These are phyloP conservation scores for Mesaphorura yosii DNA, from an alignment of 1,140 invertebrate genomes.

Conservation along the genomic window DNA sequence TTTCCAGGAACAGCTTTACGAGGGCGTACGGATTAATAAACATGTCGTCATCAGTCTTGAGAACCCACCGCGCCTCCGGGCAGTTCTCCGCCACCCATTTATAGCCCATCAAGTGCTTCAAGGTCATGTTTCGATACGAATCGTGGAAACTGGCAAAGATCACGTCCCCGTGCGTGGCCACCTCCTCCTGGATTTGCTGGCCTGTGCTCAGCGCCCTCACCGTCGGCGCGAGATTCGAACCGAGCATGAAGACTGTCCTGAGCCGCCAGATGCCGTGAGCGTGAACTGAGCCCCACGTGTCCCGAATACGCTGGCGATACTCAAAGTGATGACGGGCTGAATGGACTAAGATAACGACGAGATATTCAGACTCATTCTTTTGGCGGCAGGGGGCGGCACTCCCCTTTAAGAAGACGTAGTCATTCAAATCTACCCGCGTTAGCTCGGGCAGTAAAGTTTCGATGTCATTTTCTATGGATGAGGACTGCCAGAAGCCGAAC, in stretches of 20 bases:
- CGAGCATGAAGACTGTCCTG: not conserved
- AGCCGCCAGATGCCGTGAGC: not conserved
- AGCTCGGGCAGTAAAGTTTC: too few species aligned
- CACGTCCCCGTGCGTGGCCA: conserved; percentile 48
- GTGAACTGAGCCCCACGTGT: not conserved
- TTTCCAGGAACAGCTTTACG: conserved; percentile 46
- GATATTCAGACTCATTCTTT: too few species aligned
- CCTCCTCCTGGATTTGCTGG: not conserved
- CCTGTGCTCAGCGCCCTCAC: too few species aligned
- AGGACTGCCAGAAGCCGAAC: too few species aligned
- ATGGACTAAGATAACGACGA: too few species aligned
- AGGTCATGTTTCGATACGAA: conserved; percentile 70
- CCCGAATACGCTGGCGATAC: not conserved
- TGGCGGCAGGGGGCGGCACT: too few species aligned
- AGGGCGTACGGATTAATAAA: conserved; percentile 58
- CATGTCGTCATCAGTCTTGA: conserved; percentile 69
- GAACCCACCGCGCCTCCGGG: conserved; percentile 52
- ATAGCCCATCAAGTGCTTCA: conserved; percentile 73
- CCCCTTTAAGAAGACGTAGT: too few species aligned
- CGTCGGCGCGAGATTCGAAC: too few species aligned
- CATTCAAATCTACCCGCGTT: too few species aligned
- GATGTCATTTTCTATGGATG: too few species aligned
- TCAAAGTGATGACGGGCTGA: not conserved
- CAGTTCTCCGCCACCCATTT: conserved; percentile 62
- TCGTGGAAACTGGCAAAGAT: conserved; percentile 68